Evolutionary conservation across 2,113 vertebrate species (phyloP).

Genomic region (Phalacrocorax brasilianus): DNA sequence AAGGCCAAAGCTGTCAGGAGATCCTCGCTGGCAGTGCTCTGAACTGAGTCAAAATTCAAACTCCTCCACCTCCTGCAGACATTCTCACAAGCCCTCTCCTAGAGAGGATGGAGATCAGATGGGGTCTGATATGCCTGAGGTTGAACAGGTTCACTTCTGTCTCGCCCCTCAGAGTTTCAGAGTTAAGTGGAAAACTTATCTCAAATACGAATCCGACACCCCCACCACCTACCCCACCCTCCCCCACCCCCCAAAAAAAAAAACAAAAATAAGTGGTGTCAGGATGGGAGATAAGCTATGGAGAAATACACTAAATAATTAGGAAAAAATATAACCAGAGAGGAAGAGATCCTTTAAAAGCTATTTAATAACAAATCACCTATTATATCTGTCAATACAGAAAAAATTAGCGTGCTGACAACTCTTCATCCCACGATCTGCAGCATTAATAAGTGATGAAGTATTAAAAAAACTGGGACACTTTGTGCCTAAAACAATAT

Average conservation of each 20-base stretch:
- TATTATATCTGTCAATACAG: constrained; percentile 67
- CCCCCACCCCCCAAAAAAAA: too few species aligned
- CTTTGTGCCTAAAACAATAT: constrained; percentile 54
- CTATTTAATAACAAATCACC: constrained; percentile 58
- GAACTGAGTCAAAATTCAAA: background rate
- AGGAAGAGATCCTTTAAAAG: constrained; percentile 40
- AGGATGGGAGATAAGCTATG: constrained; percentile 13
- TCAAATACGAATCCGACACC: background rate
- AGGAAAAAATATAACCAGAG: background rate
- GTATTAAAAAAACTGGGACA: constrained; percentile 54
- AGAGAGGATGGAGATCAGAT: background rate
- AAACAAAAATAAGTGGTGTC: background rate
- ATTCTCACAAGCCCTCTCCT: background rate
- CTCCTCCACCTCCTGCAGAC: background rate
- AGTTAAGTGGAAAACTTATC: constrained; percentile 38
- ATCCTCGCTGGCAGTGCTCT: background rate
- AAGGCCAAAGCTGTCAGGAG: background rate
- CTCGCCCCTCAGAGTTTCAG: constrained; percentile 16
- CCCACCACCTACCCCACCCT: too few species aligned
- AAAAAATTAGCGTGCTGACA: constrained; percentile 61
- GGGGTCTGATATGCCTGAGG: background rate
- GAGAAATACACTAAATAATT: constrained; percentile 13
- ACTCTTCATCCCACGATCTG: constrained; percentile 58
- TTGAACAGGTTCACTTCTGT: background rate
- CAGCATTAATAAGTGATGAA: constrained; percentile 75